Evolutionary conservation across 2,113 vertebrate genomes (phyloP).

Genomic region (Albula goreensis): DNA sequence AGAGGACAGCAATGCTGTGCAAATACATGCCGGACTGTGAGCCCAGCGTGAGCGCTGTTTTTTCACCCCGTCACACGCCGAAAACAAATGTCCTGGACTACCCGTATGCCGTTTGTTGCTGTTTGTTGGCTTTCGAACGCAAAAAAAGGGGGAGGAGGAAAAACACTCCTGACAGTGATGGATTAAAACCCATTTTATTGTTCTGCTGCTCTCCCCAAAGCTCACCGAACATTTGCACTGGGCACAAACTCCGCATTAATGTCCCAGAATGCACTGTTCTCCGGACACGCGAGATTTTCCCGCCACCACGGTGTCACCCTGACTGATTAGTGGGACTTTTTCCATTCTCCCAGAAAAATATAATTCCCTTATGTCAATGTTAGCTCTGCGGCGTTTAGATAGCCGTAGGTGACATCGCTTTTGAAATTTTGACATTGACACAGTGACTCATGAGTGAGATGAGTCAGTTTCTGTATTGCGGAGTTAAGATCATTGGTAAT

Average conservation of each 20-base stretch:
- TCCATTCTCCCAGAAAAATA: background rate
- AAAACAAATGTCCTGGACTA: background rate
- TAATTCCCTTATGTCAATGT: background rate
- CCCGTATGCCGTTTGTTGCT: background rate
- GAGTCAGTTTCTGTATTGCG: background rate
- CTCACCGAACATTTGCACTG: background rate
- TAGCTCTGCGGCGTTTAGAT: background rate
- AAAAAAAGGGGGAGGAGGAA: background rate
- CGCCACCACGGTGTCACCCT: background rate
- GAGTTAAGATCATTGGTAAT: background rate
- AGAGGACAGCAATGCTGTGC: background rate
- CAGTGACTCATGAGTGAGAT: background rate
- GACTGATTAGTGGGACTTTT: background rate
- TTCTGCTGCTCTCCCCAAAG: background rate
- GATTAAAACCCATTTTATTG: background rate
- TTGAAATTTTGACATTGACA: background rate
- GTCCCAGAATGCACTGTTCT: background rate
- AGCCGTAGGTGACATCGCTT: background rate
- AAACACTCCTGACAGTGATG: background rate
- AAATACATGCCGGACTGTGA: background rate
- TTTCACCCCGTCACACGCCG: background rate
- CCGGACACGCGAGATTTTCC: background rate
- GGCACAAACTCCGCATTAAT: background rate
- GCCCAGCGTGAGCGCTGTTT: background rate
- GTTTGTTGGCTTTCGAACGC: background rate